Base-by-base conservation (phyloP, 2,113 vertebrate species). In the Pogona vitticeps region DNA sequence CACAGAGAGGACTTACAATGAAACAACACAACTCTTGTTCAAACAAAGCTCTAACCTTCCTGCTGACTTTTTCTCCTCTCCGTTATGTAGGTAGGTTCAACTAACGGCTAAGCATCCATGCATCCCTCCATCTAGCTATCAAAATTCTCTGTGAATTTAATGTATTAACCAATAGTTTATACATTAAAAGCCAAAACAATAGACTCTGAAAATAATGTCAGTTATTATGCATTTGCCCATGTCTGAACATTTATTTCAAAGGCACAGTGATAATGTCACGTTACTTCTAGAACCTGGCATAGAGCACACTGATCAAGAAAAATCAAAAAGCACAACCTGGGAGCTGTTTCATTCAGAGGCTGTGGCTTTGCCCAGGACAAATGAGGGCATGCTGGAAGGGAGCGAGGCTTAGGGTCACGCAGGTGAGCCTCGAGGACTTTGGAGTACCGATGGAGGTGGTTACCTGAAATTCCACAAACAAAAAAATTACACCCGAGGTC, bases 281-380 rank as follows among this genome's bases (percentile, higher is more conserved):
- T 63, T 63, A 63, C 46, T 52, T 52, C 46, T 52, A 52, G 26
- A 67, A 9, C 9, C 26, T 6, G 28, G 65, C 65, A n/a, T 68
- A 63, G 20, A 23, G 61, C n/a, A 72, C 75, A 86, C 56, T 40
- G 73, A n/a, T 83, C 36, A 82, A 81, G 40, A n/a, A 23, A 80
- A 14, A 89, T 61, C 68, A 0, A 21, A 78, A 95, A 96, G 88
- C 79, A 6, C 58, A 65, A 99, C 99, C 99, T 99, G 85, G 98
- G 98, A 0, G 98, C 99, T 0, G 98, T 99, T 96, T 99, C 98
- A 17, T 99, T 99, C 76, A 99, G 94, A n/a, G 99, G 99, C 95
- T 99, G 98, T 2, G 99, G 98, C 92, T 99, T 99, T 38, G 99
- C 98, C 99, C 99, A 99, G 7, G 98, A 99, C 80, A 99, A 95